Evolutionary conservation across 2,797 vertebrate species (phyloP).

Genomic region (Sebastes minor): DNA sequence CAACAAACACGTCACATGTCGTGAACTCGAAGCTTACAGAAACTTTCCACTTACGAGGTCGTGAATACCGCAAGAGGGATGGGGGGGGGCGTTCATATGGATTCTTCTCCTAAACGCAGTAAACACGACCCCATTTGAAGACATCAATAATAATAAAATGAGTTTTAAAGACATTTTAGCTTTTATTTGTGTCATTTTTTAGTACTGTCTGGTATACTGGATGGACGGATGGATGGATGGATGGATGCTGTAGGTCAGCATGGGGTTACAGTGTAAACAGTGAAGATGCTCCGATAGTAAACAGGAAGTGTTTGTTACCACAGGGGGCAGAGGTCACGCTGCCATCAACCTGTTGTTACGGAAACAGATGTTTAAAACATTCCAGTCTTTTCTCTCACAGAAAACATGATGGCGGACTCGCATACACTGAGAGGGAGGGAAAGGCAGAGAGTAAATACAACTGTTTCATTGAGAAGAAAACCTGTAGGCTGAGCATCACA

Average conservation of each 20-base stretch:
- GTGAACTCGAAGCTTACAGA: too few species aligned
- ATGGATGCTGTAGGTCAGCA: slow-evolving; percentile 13
- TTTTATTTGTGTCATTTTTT: not conserved
- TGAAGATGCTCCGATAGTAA: slow-evolving; percentile 36
- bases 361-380: slow-evolving; percentile 69
- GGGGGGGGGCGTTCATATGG: too few species aligned
- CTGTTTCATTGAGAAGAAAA: slow-evolving; percentile 3
- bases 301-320: slow-evolving; percentile 73
- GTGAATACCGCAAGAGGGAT: accelerated
- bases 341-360: slow-evolving; percentile 66
- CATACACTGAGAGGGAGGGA: slow-evolving; percentile 8
- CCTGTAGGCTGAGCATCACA: not conserved
- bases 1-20: too few species aligned
- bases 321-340: slow-evolving; percentile 50
- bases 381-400: slow-evolving; percentile 44
- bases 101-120: too few species aligned
- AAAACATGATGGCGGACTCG: not conserved
- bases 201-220: not conserved
- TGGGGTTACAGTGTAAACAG: slow-evolving; percentile 44
- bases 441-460: slow-evolving; percentile 47
- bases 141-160: too few species aligned
- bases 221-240: not conserved
- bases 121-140: too few species aligned
- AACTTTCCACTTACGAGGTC: too few species aligned
- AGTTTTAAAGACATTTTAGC: not conserved